Conservation (phyloP, 2,888 invertebrate species). For the Gibbula magus region DNA sequence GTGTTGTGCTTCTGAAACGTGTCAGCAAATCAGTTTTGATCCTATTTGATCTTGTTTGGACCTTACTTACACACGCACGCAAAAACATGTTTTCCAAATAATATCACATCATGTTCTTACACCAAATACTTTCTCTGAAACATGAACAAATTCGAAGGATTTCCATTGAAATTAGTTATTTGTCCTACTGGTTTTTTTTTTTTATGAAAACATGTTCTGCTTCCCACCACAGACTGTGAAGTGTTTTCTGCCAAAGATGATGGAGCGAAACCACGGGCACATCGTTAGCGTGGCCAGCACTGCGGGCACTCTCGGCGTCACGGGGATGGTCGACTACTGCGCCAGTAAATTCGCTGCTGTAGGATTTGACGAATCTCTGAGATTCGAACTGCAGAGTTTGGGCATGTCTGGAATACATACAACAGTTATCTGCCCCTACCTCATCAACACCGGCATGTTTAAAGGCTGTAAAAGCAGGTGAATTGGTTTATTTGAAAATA, state of each 20-base stretch:
- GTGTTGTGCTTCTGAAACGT: too few species aligned
- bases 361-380: conserved; percentile 92
- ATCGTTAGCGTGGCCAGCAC: conserved; percentile 94
- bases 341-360: conserved; percentile 95
- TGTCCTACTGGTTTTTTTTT: too few species aligned
- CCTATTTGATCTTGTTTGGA: too few species aligned
- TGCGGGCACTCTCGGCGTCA: conserved; percentile 88
- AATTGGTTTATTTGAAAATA: not conserved
- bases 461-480: conserved; percentile 87
- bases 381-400: conserved; percentile 62
- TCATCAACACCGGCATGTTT: conserved; percentile 98
- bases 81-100: too few species aligned
- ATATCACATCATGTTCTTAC: too few species aligned
- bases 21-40: too few species aligned
- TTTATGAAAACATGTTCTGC: too few species aligned
- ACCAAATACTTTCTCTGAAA: not conserved
- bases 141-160: too few species aligned
- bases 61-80: too few species aligned
- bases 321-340: conserved; percentile 86
- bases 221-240: conserved; percentile 94
- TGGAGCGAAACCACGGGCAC: conserved; percentile 90
- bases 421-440: conserved; percentile 94
- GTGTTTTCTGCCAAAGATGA: conserved; percentile 93
- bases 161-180: too few species aligned
- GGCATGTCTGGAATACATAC: conserved; percentile 83